Evolutionary conservation across 1,140 invertebrate species (phyloP).

Genomic region (Sinella curviseta): DNA sequence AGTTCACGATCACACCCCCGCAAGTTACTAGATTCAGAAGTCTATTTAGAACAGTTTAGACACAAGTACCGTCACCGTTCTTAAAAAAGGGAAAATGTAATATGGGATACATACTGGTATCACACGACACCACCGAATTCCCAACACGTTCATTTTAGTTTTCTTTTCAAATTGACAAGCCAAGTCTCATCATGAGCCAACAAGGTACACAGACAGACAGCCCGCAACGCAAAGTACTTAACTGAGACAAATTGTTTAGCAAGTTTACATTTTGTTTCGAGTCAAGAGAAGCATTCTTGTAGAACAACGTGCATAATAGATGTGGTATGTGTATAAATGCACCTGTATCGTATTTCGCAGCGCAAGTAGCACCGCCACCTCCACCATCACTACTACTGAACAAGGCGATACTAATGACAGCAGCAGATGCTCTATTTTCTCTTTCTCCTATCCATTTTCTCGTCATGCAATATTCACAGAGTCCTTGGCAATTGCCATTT

Average conservation of each 20-base stretch:
- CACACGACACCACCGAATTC: conserved; percentile 26
- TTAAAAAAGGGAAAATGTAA: no score
- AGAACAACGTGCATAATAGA: not conserved
- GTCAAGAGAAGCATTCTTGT: not conserved
- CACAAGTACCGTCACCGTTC: no score
- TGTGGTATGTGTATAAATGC: not conserved
- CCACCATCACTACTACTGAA: not conserved
- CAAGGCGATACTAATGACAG: not conserved
- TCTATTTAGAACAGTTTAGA: no score
- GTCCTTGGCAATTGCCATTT: conserved; percentile 16
- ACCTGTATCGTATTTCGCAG: no score
- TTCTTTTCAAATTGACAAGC: conserved; percentile 26
- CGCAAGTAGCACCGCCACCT: no score
- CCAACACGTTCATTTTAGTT: conserved; percentile 19
- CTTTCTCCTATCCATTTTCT: conserved; percentile 19
- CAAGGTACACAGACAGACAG: conserved; percentile 16
- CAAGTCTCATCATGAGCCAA: conserved; percentile 21
- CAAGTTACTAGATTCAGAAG: no score
- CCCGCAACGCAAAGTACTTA: conserved; percentile 11
- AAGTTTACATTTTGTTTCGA: conserved; percentile 13
- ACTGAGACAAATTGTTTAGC: conserved; percentile 23
- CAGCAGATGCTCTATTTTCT: conserved; percentile 17
- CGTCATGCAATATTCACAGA: conserved; percentile 22
- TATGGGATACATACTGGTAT: no score
- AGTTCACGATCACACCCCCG: no score